Percentiles rank a stretch among this genome's conserved stretches.
Conservation (phyloP, 1,140 invertebrate species). For the Ips typographus region DNA sequence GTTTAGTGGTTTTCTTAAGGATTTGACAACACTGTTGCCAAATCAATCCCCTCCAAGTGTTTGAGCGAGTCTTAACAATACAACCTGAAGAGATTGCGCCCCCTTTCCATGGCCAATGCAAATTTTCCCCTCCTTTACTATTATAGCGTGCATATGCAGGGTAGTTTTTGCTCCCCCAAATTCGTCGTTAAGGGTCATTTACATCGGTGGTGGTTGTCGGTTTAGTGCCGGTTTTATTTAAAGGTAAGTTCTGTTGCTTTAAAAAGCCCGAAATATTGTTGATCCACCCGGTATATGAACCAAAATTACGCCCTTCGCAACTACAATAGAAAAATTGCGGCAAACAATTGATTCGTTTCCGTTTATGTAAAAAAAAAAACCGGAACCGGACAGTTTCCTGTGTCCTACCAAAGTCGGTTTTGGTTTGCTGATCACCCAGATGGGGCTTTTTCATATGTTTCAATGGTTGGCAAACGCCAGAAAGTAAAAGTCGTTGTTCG, state of each 20-base stretch:
- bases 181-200: constrained; percentile 10
- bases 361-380: background rate
- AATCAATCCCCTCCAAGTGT: no score
- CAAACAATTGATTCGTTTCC: background rate
- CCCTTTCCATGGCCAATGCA: no score
- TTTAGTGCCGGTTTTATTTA: background rate
- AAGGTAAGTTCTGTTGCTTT: background rate
- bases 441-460: background rate
- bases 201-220: background rate
- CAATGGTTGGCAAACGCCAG: background rate
- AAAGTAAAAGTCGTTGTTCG: constrained; percentile 12
- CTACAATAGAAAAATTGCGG: background rate
- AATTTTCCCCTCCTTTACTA: no score
- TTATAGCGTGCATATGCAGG: no score
- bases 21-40: no score
- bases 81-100: no score
- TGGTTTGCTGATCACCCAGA: constrained; percentile 20
- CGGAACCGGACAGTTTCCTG: background rate
- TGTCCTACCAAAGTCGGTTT: constrained; percentile 9
- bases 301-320: background rate
- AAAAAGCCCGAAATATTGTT: background rate
- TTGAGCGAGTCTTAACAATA: no score
- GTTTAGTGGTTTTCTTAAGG: background rate
- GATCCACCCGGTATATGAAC: background rate
- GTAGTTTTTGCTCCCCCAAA: constrained; percentile 1